Evolutionary conservation across 2,113 vertebrate species (phyloP), one percentile per base, ranked within the genome.

Genomic region (Pseudonaja textilis): DNA sequence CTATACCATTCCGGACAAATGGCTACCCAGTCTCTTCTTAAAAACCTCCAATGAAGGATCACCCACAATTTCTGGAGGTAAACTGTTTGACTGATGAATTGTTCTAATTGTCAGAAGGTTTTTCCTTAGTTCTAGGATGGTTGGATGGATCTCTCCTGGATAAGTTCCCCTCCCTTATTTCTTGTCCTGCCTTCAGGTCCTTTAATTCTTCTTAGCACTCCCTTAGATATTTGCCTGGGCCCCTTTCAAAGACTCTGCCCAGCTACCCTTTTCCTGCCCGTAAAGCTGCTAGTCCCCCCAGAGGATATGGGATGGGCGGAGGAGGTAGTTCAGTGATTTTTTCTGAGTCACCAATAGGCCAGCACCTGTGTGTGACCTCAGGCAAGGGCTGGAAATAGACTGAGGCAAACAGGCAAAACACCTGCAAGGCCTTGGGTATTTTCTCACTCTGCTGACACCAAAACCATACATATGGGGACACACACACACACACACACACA

Each of bases 331-430:
- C 64, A 7, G 61, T 88, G 69, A 61, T 64, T 87, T 57, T 18
- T 47, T 94, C 90, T 90, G 94, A 94, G 92, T 90, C 93, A 94
- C 93, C 91, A 1, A 54, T 42, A 88, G 91, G 93, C 92, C 91
- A 90, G 92, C 92, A 96, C 91, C 95, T 92, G 91, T 87, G 50
- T 5, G 92, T 64, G 52, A 91, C 91, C 91, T 88, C 90, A 22
- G 61, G 74, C 18, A 29, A 89, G 55, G 93, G 55, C 47, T 93
- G 64, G 2, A 42, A 89, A 91, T 4, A 74, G 89, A 55, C 74
- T 89, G 69, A 87, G 90, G 89, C 89, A 81, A 85, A 93, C 81
- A 90, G 86, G 88, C 47, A 93, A 50, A 92, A 86, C 92, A 95
- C 93, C 95, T 92, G 94, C 61, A 1, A 74, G 85, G 42, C 16